A percentile compares a stretch with the other conserved stretches of the same genome.
Conservation (phyloP, 2,888 invertebrate species). For the Conistra vaccinii region DNA sequence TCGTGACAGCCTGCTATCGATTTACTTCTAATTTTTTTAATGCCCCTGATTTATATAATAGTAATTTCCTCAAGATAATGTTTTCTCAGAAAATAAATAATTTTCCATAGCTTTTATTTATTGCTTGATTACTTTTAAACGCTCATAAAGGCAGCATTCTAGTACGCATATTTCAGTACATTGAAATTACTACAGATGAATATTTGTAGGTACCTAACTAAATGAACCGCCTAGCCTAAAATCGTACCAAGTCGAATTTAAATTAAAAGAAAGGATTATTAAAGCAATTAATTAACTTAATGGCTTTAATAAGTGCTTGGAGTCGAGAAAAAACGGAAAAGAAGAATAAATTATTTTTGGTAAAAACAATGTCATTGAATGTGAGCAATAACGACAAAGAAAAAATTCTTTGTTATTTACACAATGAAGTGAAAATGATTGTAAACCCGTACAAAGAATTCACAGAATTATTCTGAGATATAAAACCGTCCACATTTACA, state of each 20-base stretch:
- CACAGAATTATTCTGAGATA: slow-evolving; percentile 13
- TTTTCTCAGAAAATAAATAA: background rate
- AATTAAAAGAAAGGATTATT: slow-evolving; percentile 55
- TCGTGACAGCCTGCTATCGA: slow-evolving; percentile 1
- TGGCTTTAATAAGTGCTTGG: slow-evolving; percentile 56
- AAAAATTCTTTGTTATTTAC: slow-evolving; percentile 15
- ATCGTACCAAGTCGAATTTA: slow-evolving; percentile 36
- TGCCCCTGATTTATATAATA: background rate
- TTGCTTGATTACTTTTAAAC: background rate
- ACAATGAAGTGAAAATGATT: slow-evolving; percentile 43
- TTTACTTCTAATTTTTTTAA: background rate
- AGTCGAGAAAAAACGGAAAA: slow-evolving; percentile 42
- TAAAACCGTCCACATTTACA: slow-evolving; percentile 1
- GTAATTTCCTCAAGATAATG: slow-evolving; percentile 6
- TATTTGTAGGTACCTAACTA: slow-evolving; percentile 6
- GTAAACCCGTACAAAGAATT: slow-evolving; percentile 24
- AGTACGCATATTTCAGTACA: background rate
- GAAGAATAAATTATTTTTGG: slow-evolving; percentile 43
- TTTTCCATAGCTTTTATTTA: background rate
- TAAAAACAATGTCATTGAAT: slow-evolving; percentile 40
- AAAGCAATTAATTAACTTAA: slow-evolving; percentile 65
- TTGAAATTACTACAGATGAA: slow-evolving; percentile 1
- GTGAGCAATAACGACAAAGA: slow-evolving; percentile 20
- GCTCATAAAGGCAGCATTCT: background rate
- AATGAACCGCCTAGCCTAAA: slow-evolving; percentile 24